phyloP scores from a whole-genome alignment of 1,140 invertebrate genomes.

The Phenacoccus solenopsis region DNA sequence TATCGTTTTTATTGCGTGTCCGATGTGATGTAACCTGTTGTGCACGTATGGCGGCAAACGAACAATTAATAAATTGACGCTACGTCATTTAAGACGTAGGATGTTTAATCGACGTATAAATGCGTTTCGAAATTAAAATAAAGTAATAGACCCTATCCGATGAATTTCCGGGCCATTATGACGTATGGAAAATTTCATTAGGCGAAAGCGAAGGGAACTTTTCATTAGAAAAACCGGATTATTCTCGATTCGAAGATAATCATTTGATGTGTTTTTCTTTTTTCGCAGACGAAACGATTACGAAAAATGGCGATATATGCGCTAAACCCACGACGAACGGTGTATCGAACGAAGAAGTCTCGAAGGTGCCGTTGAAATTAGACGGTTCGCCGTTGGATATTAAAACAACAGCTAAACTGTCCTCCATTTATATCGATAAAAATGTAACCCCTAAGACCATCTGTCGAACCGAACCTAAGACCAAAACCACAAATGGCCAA shows the following conservation, averaged over 20 bases:
- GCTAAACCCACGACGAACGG: neutral
- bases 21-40: neutral
- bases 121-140: no score
- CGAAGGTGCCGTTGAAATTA: neutral
- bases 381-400: neutral
- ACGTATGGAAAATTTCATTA: no score
- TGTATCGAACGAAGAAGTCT: neutral
- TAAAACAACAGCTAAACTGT: neutral
- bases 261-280: no score
- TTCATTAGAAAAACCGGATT: no score
- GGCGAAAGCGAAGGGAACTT: no score
- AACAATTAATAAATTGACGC: neutral
- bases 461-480: neutral
- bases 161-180: no score
- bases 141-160: no score
- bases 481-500: neutral
- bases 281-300: no score
- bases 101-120: neutral
- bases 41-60: neutral
- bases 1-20: no score
- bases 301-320: neutral
- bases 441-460: neutral
- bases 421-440: neutral
- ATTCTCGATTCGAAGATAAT: no score
- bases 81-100: neutral